These are phyloP conservation scores for Equus quagga DNA, from an alignment of 2,113 vertebrate genomes.

Conservation along the genomic window DNA sequence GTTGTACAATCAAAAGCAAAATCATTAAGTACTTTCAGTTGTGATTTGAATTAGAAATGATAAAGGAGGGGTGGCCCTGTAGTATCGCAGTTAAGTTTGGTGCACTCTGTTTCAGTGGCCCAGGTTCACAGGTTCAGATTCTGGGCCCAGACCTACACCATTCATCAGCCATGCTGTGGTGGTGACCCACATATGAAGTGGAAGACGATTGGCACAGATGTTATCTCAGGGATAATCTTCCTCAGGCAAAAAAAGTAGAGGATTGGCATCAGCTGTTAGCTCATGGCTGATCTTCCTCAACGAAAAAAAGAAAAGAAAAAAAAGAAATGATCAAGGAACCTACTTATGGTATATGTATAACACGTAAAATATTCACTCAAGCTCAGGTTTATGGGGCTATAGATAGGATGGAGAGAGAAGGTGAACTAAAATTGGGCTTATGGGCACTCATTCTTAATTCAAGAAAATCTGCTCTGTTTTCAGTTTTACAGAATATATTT, in stretches of 20 bases:
- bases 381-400: background rate
- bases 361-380: background rate
- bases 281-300: too few species aligned
- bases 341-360: background rate
- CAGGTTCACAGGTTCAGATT: too few species aligned
- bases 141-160: too few species aligned
- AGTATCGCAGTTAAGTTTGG: too few species aligned
- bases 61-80: background rate
- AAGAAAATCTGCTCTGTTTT: background rate
- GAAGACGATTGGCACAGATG: too few species aligned
- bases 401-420: background rate
- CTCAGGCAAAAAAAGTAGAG: too few species aligned
- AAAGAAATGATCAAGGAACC: background rate
- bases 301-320: too few species aligned
- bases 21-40: constrained; percentile 38
- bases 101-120: too few species aligned
- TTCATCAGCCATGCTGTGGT: too few species aligned
- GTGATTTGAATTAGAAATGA: constrained; percentile 7
- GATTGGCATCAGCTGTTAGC: too few species aligned
- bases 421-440: background rate
- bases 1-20: background rate
- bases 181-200: too few species aligned
- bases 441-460: background rate
- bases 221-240: too few species aligned
- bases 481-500: background rate